Percentiles rank a stretch among this genome's conserved stretches.
phyloP scores from a whole-genome alignment of 2,797 vertebrate species.

The Clarias fuscus region DNA sequence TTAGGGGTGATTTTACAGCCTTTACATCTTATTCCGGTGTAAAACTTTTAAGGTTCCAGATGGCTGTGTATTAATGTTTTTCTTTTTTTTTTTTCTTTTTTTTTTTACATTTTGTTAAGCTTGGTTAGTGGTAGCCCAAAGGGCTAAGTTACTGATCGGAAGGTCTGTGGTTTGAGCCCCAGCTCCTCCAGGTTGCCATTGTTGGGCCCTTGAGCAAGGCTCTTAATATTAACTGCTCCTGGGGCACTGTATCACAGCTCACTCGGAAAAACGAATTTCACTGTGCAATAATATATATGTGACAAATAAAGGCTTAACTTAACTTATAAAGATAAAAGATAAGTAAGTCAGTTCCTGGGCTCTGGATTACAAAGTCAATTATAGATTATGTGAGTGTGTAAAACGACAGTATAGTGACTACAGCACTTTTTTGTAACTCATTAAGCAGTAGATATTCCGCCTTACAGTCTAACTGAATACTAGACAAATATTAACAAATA shows the following conservation, averaged over 20 bases:
- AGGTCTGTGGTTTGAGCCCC: too few species aligned
- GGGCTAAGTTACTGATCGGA: too few species aligned
- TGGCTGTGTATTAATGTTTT: constrained; percentile 1
- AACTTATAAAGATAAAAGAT: neutral
- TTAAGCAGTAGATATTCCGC: neutral
- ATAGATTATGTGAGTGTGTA: neutral
- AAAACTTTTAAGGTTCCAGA: neutral
- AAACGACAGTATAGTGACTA: neutral
- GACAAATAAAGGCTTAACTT: neutral
- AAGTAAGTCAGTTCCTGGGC: neutral
- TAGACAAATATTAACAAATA: neutral
- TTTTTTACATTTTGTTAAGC: too few species aligned
- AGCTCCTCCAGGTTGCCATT: too few species aligned
- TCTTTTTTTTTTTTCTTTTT: neutral
- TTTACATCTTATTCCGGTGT: constrained; percentile 4
- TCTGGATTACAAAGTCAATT: constrained; percentile 17
- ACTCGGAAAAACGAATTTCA: too few species aligned
- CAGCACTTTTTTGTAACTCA: neutral
- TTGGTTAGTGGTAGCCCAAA: too few species aligned
- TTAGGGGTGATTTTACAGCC: neutral
- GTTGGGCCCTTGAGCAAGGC: too few species aligned
- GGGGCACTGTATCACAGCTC: too few species aligned
- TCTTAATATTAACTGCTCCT: too few species aligned
- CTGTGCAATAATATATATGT: too few species aligned
- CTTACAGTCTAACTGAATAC: neutral